Base-by-base conservation (phyloP, 2,888 invertebrate species). In the Arge pagana region DNA sequence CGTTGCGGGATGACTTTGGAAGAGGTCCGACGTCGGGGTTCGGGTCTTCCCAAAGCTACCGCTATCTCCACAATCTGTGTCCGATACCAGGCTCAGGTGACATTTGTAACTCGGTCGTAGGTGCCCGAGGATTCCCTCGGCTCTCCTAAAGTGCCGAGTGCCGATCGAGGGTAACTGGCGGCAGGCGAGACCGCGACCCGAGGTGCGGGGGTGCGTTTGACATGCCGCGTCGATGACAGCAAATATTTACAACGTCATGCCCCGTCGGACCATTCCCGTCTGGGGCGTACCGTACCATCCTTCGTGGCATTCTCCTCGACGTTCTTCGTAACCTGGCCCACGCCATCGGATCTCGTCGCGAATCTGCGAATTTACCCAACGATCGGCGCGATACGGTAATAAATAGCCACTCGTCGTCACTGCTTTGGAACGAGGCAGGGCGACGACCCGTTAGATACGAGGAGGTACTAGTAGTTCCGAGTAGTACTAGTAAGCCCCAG, bases 1-100 rank as follows among this genome's bases (percentile, higher is more conserved):
- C n/a, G n/a, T n/a, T n/a, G n/a, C n/a, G n/a, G n/a, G n/a, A n/a
- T n/a, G n/a, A n/a, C n/a, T n/a, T n/a, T n/a, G n/a, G n/a, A n/a
- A n/a, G n/a, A n/a, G 30, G 31, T 40, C 30, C 37, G 39, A 31
- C 40, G 48, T 15, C 15, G 23, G 18, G 48, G 21, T 36, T 13
- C 13, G 28, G 30, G 37, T 36, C 19, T 21, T 52, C 56, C 68
- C 66, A 73, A 70, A 70, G 70, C 61, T 16, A 62, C 70, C 71
- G 72, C 71, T 74, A 74, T 74, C 73, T 64, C 65, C 61, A 63
- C 63, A 68, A 74, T 74, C 73, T 68, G 70, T 73, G 74, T 74
- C 67, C 69, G 69, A 71, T 72, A 71, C 71, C 60, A 67, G 67
- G 62, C 64, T 70, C 68, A 60, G 67, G 66, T 68, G 72, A 71